Evolutionary conservation across 2,797 vertebrate genomes (phyloP).

Genomic region (Argya squamiceps): DNA sequence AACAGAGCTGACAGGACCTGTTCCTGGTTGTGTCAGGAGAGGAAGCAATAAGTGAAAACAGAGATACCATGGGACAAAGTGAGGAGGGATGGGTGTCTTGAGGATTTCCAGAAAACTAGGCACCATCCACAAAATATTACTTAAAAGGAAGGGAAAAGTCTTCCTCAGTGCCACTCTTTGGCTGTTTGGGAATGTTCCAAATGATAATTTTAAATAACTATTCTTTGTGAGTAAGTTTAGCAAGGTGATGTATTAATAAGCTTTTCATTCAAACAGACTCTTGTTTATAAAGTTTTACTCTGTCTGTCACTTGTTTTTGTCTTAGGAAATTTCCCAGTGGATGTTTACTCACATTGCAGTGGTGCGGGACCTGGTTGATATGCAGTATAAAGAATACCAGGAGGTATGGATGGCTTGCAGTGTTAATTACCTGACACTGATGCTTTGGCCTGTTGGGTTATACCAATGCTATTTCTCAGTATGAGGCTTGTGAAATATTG

Average conservation of each 20-base stretch:
- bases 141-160: not conserved
- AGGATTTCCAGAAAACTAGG: not conserved
- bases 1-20: not conserved
- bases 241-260: not conserved
- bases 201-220: not conserved
- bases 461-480: not conserved
- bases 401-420: slow-evolving; percentile 83
- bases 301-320: not conserved
- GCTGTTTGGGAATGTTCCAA: not conserved
- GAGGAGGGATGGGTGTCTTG: not conserved
- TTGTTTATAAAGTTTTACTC: not conserved
- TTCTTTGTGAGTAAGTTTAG: not conserved
- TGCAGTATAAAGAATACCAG: slow-evolving; percentile 96
- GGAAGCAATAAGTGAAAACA: not conserved
- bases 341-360: slow-evolving; percentile 99
- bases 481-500: not conserved
- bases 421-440: not conserved
- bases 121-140: not conserved
- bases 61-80: no score
- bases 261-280: not conserved
- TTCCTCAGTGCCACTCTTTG: not conserved
- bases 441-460: not conserved
- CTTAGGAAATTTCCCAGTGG: slow-evolving; percentile 97
- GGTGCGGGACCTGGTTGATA: slow-evolving; percentile 93
- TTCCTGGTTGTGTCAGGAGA: not conserved